Evolutionary conservation across 2,113 vertebrate genomes (phyloP), one percentile per base, ranked within the genome.

Genomic region (Micromys minutus): DNA sequence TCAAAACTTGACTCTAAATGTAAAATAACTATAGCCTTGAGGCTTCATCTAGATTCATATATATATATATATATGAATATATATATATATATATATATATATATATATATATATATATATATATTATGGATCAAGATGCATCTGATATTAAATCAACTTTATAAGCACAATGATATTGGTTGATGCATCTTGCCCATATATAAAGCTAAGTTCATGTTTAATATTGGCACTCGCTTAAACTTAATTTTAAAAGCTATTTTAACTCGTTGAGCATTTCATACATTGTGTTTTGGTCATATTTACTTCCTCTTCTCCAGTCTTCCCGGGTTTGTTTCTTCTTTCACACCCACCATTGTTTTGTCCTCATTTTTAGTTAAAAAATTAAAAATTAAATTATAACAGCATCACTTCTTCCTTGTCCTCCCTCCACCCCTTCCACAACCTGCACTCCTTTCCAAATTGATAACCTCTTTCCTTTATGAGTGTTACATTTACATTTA

Each of bases 81-180:
- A 80, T 94, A 57, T 42, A 83, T 87, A 87, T 17, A 72, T 63
- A 74, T 94, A 61, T 39, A 80, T 85, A 91, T 22, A 67, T 55
- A 69, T 88, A 57, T 89, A 92, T 95, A 47, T 94, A 63, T 86
- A 77, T 94, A 61, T 39, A 80, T 85, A 89, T 29, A n/a, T 9
- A 10, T n/a, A n/a, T n/a, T n/a, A n/a, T n/a, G n/a, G n/a, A n/a
- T 22, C 81, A 94, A 89, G 50, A 55, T 91, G 29, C 94, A 36
- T 71, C 87, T 89, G 74, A 94, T 93, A 87, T 65, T 80, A 93
- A 91, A 75, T 94, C 50, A 95, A 34, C 34, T 80, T 55, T 90
- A 31, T 79, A 94, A 91, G 26, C 42, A 76, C 55, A 93, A 79
- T 77, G 34, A 55, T 80, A 45, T 57, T 84, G 21, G 7, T n/a